Conservation (phyloP, 2,113 vertebrate species). For the Cnemophilus loriae region DNA sequence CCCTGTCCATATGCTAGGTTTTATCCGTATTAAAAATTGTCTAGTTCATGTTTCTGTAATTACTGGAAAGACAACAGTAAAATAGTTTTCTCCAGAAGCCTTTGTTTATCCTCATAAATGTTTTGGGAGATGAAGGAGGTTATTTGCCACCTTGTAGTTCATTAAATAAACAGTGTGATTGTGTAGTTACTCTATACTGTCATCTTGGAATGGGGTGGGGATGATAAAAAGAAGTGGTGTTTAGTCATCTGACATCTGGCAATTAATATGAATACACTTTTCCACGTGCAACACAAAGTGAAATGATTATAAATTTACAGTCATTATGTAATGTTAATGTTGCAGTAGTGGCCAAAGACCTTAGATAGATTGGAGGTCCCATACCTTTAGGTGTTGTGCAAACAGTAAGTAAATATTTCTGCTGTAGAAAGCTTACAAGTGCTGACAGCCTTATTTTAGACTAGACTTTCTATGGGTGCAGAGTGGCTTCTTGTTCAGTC, state of each 20-base stretch:
- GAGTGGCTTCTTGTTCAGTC: background rate
- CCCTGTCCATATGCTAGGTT: background rate
- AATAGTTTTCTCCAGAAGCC: background rate
- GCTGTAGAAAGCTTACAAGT: background rate
- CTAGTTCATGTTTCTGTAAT: background rate
- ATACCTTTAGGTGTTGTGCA: background rate
- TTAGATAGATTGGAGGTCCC: background rate
- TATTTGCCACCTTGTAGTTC: background rate
- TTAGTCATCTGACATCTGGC: background rate
- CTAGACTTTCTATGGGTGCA: background rate
- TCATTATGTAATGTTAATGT: background rate
- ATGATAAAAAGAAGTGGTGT: background rate
- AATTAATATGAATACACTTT: background rate
- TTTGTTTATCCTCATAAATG: background rate
- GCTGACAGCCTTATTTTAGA: background rate
- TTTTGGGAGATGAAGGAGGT: background rate
- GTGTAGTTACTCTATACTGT: background rate
- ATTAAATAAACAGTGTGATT: background rate
- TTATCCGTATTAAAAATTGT: background rate
- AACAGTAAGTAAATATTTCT: background rate
- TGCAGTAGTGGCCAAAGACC: background rate
- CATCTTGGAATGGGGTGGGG: background rate
- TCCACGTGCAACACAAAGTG: background rate
- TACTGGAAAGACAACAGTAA: background rate
- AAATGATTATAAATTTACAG: background rate